Evolutionary conservation across 2,797 vertebrate species (phyloP), one percentile per base, ranked within the genome.

Genomic region (Cynodonichthys magdalenae): DNA sequence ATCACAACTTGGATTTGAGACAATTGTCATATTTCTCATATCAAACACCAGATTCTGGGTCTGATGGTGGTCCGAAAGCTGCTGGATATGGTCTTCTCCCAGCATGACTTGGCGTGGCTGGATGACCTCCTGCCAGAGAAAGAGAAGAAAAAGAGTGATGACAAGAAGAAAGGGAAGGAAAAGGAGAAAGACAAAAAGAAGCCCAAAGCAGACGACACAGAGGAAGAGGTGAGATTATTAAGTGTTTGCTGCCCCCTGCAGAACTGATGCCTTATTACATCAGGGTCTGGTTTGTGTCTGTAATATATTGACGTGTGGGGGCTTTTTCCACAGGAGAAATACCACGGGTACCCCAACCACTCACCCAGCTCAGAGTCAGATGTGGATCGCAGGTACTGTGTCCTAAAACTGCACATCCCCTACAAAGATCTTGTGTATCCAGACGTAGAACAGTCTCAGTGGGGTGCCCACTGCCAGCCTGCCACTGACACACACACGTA

Each of bases 31-130:
- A 51, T 7, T 1, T 61, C 39, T 74, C 19, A n/a, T 55, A 24
- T 51, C 31, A 28, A 52, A 28, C 29, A 24, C 54, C 59, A 98
- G 97, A 97, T 99, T 71, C 84, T 99, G 63, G 97, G 96, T 27
- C 91, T 99, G 70, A 95, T 99, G 91, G 86, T 97, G 6, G 93
- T 99, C 69, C 90, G 97, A 57, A 94, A 94, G 82, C 91, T 97
- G 89, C 85, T 99, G 87, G 97, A 99, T 82, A 92, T 96, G 74
- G 71, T 98, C 80, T 98, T 99, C 84, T 96, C 97, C 66, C 97
- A 97, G 82, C 97, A 98, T 0, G 95, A 99, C 77, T 88, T 99
- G 74, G 97, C 96, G 67, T 99, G 97, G 97, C 64, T 99, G 15
- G 97, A 99, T 39, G 97, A 96, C 82, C 90, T 99, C 74, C 93